phyloP scores from a whole-genome alignment of 2,797 vertebrate species.

The Nasua narica region DNA sequence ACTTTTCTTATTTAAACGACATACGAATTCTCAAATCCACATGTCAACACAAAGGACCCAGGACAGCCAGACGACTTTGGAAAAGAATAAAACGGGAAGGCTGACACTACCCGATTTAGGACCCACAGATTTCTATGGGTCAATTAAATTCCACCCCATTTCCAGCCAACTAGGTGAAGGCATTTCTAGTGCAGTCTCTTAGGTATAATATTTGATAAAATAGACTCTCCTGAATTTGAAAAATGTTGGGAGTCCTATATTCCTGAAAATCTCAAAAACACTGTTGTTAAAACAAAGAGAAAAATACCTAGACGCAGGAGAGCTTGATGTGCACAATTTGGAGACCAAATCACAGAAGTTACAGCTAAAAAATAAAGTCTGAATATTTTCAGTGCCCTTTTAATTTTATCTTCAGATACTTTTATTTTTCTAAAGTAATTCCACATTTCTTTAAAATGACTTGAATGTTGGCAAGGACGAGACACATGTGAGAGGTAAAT shows the following conservation, averaged over 20 bases:
- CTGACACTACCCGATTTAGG: too few relatives aligned
- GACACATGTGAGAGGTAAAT: not conserved
- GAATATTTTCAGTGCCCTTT: not conserved
- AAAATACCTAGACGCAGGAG: not conserved
- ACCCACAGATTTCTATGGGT: not conserved
- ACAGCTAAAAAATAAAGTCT: not conserved
- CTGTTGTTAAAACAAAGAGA: not conserved
- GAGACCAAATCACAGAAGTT: not conserved
- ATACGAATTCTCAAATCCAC: not conserved
- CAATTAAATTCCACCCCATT: not conserved
- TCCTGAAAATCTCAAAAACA: not conserved
- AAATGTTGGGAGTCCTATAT: not conserved
- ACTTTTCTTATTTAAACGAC: not conserved
- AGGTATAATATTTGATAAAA: not conserved
- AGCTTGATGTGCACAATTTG: not conserved
- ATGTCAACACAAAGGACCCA: not conserved
- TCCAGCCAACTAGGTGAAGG: not conserved
- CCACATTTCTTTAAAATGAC: not conserved
- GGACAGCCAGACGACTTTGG: not conserved
- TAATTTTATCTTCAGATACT: not conserved
- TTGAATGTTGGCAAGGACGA: not conserved
- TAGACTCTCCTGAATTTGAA: not conserved
- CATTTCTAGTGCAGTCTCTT: not conserved
- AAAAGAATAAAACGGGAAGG: not conserved
- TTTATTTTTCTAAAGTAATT: not conserved